Evolutionary conservation across 2,113 vertebrate species (phyloP).

Genomic region (Cercocebus atys): DNA sequence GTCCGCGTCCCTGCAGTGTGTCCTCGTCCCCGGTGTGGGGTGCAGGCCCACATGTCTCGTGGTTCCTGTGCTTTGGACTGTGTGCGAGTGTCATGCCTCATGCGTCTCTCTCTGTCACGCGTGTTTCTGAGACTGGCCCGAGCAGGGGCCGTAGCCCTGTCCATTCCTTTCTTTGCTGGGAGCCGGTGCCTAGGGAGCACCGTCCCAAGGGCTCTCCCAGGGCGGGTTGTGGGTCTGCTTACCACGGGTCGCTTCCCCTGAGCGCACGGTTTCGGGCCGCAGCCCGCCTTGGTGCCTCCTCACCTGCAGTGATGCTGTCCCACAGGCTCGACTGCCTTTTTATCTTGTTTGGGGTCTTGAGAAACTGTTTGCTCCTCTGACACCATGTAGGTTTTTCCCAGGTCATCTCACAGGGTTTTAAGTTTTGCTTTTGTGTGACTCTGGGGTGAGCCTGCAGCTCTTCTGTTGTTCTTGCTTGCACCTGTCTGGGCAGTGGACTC

Average conservation of each 20-base stretch:
- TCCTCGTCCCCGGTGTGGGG: background rate
- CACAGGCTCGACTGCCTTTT: too few species aligned
- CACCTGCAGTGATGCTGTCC: too few species aligned
- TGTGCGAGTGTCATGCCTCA: background rate
- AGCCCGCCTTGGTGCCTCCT: too few species aligned
- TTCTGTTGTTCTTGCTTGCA: background rate
- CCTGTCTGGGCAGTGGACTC: background rate
- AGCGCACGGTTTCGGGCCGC: too few species aligned
- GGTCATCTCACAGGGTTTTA: background rate
- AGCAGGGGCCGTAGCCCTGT: background rate
- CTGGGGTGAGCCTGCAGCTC: too few species aligned
- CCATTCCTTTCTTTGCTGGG: background rate
- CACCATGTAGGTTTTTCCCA: background rate
- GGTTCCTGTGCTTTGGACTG: too few species aligned
- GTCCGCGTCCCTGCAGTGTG: background rate
- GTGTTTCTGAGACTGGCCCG: background rate
- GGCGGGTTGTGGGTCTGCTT: too few species aligned
- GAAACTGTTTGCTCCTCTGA: background rate
- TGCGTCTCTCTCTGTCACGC: background rate
- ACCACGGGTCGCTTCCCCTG: too few species aligned
- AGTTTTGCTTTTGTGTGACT: background rate
- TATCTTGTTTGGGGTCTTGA: background rate
- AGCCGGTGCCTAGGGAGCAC: background rate
- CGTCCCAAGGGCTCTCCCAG: too few species aligned
- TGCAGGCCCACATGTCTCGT: accelerated